Base-by-base conservation (phyloP, 2,113 vertebrate species). In the Halcyon malimbica region DNA sequence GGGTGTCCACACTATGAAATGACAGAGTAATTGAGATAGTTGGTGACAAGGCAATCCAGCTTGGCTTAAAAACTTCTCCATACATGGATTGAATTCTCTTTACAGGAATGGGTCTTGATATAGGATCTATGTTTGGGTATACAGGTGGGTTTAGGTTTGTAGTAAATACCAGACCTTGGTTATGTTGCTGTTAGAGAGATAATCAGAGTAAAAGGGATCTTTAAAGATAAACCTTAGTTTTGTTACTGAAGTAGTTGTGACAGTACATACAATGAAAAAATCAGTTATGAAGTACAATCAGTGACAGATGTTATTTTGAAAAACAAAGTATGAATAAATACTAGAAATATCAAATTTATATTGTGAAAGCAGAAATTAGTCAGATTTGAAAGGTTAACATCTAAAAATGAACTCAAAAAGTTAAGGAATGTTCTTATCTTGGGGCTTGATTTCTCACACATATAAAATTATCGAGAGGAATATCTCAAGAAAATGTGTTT, bases 401-500 rank as follows among this genome's bases (percentile, higher is more conserved):
- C 35, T 75, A 65, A 83, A 81, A 65, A 33, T 19, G 19, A 90
- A 82, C 29, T 90, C 28, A 21, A 48, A 69, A 88, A 90, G 50
- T 67, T 86, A 68, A 84, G 71, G 50, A 85, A 56, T 59, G 4
- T 37, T 94, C 39, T 68, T 79, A 62, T 79, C 65, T 63, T 64
- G 56, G 28, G 50, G 4, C 20, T 81, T 89, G 28, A 81, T 63
- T 74, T 89, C 44, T 64, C 23, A 24, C 20, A n/a, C 25, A 44
- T 21, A 54, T 29, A 62, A 13, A 29, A 44, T 64, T 50, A 77
- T n/a, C 68, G 41, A 75, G 64, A 83, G 23, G 39, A 87, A 82
- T 77, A 41, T 90, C 77, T 60, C 87, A 82, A 56, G 64, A 87
- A 94, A 93, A 94, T 88, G 59, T 96, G 69, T 92, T 97, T 97